Conservation (phyloP, 2,113 vertebrate species). For the Gallinago jamesoni region DNA sequence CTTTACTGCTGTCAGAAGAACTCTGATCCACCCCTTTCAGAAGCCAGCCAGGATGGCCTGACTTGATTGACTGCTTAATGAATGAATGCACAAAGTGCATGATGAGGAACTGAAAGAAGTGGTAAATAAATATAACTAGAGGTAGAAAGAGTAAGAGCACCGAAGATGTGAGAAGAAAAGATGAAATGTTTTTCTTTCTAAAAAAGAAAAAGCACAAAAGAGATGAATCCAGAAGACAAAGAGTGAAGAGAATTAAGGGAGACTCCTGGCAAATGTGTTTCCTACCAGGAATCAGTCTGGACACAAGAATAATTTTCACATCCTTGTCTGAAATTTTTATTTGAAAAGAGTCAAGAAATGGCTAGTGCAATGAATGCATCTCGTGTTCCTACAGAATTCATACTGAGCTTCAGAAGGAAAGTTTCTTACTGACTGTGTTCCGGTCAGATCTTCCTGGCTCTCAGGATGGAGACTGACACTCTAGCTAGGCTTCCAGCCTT, state of each 20-base stretch:
- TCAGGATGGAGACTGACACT: background rate
- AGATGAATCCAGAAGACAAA: background rate
- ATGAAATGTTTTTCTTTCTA: background rate
- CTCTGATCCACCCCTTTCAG: background rate
- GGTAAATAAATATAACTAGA: background rate
- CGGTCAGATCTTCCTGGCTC: background rate
- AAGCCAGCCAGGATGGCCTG: background rate
- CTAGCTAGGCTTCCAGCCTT: background rate
- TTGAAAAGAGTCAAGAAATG: background rate
- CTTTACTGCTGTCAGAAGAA: background rate
- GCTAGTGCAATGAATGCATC: background rate
- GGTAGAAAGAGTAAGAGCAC: background rate
- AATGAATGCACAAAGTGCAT: background rate
- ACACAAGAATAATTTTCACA: background rate
- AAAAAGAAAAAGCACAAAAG: background rate
- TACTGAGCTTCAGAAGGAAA: background rate
- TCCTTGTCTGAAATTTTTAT: background rate
- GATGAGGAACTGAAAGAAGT: background rate
- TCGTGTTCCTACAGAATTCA: background rate
- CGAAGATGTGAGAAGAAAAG: background rate
- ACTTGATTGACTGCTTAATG: background rate
- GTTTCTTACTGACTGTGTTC: background rate
- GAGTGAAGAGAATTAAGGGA: background rate
- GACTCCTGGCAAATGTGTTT: background rate
- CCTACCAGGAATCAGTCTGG: background rate